Percentiles rank a stretch among this genome's conserved stretches.
phyloP scores from a whole-genome alignment of 2,113 vertebrate genomes.

The Colossoma macropomum region DNA sequence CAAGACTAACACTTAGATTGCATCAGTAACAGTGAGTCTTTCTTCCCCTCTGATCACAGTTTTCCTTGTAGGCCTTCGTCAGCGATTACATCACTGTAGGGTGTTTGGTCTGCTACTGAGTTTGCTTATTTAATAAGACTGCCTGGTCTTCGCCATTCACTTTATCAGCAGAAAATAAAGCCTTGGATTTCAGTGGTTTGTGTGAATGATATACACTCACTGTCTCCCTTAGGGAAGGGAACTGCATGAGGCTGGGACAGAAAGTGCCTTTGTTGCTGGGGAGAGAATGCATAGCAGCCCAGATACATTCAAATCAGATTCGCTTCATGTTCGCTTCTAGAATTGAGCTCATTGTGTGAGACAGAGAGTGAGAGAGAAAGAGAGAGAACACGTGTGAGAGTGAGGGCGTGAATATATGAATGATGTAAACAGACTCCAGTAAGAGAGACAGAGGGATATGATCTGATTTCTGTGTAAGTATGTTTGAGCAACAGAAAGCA shows the following conservation, averaged over 20 bases:
- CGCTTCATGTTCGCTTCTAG: neutral
- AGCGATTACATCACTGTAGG: conserved; percentile 1
- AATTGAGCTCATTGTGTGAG: neutral
- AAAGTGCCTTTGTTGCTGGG: conserved; percentile 14
- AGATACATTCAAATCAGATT: conserved; percentile 17
- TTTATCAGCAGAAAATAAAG: conserved; percentile 28
- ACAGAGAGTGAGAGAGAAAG: neutral
- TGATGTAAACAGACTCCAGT: neutral
- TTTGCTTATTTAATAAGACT: conserved; percentile 19
- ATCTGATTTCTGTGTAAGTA: neutral
- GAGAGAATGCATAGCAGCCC: conserved; percentile 1
- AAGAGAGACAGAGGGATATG: neutral
- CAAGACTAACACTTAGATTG: neutral
- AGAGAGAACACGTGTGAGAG: neutral
- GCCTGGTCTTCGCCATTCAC: neutral
- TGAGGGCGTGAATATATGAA: neutral
- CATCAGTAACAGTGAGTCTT: neutral
- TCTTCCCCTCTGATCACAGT: neutral
- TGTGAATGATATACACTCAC: neutral
- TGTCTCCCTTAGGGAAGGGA: neutral
- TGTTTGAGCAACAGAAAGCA: neutral
- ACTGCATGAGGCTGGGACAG: neutral
- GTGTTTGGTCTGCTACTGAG: neutral
- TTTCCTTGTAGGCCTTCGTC: conserved; percentile 27
- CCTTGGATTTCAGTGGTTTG: conserved; percentile 1